Base-by-base conservation (phyloP, 2,888 invertebrate genomes). In the Lymantria monacha region DNA sequence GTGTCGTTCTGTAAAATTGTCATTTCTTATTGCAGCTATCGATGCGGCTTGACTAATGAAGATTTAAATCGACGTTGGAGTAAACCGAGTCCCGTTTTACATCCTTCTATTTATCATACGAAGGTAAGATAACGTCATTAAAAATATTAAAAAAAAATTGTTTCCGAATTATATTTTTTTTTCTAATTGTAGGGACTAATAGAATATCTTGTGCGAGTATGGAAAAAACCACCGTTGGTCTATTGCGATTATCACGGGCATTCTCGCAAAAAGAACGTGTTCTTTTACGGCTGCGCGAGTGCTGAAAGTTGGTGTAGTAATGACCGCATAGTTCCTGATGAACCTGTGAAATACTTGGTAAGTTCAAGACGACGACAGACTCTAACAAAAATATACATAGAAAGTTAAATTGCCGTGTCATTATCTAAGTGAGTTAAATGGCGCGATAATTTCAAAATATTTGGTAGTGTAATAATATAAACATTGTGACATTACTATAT, bases 61-160 rank as follows among this genome's bases (percentile, higher is more conserved):
- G 97, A 97, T 89, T 89, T 97, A 80, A 97, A 97, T 88, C 93
- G 97, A 66, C 93, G 95, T 51, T 97, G 97, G 97, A 93, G 94
- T 76, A 93, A 93, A 73, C 97, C 97, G 40, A 94, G 94, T 83
- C 93, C 93, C 61, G 87, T 90, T 69, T 85, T 95, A 61, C 96
- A 97, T 91, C 97, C 97, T 54, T 94, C 95, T 74, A 96, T 97
- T 83, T 97, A 94, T 88, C 95, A 96, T 85, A 93, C 95, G 53
- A 97, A 97, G 92, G 94, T 93, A 78, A 82, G 69, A 63, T 68
- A 68, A 30, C 59, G 62, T 61, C 66, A 62, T 52, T 33, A 33
- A 10, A 33, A 10, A 9, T 33, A 8, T 7, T 10, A 7, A 33
- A 33, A 10, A 33, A 8, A 33, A 33, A 33, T 5, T 10, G 33